Evolutionary conservation across 2,888 invertebrate species (phyloP), one percentile per base, ranked within the genome.

Genomic region (Sinodicranocentrus sp.): DNA sequence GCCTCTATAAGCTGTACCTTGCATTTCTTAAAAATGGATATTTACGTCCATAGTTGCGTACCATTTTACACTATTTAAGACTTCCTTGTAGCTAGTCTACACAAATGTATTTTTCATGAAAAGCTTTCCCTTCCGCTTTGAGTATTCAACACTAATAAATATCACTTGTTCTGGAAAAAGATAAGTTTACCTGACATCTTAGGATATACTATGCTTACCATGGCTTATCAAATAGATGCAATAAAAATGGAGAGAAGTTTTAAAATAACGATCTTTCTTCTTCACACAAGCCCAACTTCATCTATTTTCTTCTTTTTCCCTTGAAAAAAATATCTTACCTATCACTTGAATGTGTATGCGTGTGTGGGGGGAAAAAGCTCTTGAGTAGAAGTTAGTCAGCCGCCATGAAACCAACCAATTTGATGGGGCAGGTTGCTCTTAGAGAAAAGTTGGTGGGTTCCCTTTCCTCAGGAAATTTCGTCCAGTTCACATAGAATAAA

Each of bases 351-450:
- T n/a, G n/a, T n/a, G n/a, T n/a, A n/a, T n/a, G n/a, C n/a, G n/a
- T n/a, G n/a, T n/a, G n/a, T n/a, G n/a, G n/a, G n/a, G n/a, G n/a
- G n/a, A n/a, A n/a, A n/a, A n/a, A n/a, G n/a, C n/a, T n/a, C n/a
- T n/a, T n/a, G n/a, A n/a, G n/a, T n/a, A n/a, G n/a, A 19, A 52
- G 52, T 52, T 52, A 52, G 52, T 8, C 6, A 17, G 48, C 39
- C 71, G 25, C 54, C 21, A 71, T 54, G 33, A 52, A 71, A 71
- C 59, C 59, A 23, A 59, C 15, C 57, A 57, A 19, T 52, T 26
- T 59, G 21, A 13, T 17, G 73, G 73, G 73, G 73, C 73, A 73
- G 63, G 5, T 8, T 39, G 39, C 48, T 10, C 59, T 57, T 63
- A 73, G 39, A 39, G 26, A n/a, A 2, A 17, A 54, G 44, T 8